Evolutionary conservation across 2,113 vertebrate genomes (phyloP), one percentile per base, ranked within the genome.

Genomic region (Syngnathus typhle): DNA sequence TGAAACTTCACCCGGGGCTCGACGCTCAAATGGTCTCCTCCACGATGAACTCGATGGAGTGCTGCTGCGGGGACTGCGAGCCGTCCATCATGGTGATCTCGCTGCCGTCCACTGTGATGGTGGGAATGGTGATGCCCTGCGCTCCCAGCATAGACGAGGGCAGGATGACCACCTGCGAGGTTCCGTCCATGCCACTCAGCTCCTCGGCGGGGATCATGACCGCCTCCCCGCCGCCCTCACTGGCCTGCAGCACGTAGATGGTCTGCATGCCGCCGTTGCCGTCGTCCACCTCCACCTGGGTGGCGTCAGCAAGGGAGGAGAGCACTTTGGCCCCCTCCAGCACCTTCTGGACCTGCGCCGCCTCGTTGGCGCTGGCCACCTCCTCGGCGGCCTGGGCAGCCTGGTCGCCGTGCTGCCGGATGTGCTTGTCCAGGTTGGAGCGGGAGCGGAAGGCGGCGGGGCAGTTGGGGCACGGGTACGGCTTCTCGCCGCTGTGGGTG

Each of bases 401-500:
- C 60, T 87, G 58, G n/a, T 80, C 74, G 19, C 79, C 85, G 9
- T 92, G 91, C 0, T 85, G 71, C 16, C 87, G 88, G 71, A 87
- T 66, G 86, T 92, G 91, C 66, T 92, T 92, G 66, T 92, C 91
- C 64, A 92, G 86, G 82, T 92, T 92, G 75, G 91, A 90, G 64
- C 91, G 91, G 0, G 91, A 91, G 72, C 91, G 90, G 78, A 92
- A 92, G 68, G 91, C 84, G 0, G 89, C 82, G 1, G 83, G 63
- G 77, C 91, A 92, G 51, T 85, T 86, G 6, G 75, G 69, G 46
- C 91, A 92, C 19, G 88, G 76, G 65, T 91, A 92, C 0, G 91
- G 91, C 69, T 91, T 91, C 80, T 92, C 91, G 0, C 91, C 91
- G 2, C 91, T 92, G 87, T 92, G 91, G 46, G 90, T 91, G 44